Evolutionary conservation across 2,113 vertebrate species (phyloP).

Genomic region (Zosterops lateralis): DNA sequence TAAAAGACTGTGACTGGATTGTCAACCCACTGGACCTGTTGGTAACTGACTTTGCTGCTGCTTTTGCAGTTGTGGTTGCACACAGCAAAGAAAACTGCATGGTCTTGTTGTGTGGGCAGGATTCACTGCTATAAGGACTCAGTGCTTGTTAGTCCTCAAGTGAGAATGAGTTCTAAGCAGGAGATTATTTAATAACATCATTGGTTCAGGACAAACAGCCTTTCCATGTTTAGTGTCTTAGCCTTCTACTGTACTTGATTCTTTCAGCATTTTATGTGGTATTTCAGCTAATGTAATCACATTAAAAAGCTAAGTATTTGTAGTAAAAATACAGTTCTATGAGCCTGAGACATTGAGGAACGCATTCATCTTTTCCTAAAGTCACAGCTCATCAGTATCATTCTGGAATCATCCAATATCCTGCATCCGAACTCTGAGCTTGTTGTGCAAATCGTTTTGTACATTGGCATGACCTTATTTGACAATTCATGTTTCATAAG

Average conservation of each 20-base stretch:
- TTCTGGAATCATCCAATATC: not conserved
- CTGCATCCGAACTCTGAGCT: not conserved
- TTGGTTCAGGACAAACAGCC: not conserved
- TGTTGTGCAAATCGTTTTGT: not conserved
- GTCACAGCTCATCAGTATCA: fast-evolving
- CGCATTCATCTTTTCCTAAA: not conserved
- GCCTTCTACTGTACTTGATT: not conserved
- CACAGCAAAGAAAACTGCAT: not conserved
- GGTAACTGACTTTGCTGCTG: not conserved
- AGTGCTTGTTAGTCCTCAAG: not conserved
- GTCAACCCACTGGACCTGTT: not conserved
- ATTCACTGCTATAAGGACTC: not conserved
- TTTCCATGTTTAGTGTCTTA: not conserved
- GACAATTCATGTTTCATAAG: not conserved
- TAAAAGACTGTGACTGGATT: not conserved
- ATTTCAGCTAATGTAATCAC: not conserved
- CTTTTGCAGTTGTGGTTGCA: not conserved
- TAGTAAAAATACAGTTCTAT: not conserved
- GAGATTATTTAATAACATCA: not conserved
- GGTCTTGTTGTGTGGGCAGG: not conserved
- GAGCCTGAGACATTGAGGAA: not conserved
- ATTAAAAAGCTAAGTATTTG: not conserved
- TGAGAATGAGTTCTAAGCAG: not conserved
- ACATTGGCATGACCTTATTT: not conserved
- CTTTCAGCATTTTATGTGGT: not conserved